Evolutionary conservation across 2,888 invertebrate species (phyloP).

Genomic region (Cryptops parisi): DNA sequence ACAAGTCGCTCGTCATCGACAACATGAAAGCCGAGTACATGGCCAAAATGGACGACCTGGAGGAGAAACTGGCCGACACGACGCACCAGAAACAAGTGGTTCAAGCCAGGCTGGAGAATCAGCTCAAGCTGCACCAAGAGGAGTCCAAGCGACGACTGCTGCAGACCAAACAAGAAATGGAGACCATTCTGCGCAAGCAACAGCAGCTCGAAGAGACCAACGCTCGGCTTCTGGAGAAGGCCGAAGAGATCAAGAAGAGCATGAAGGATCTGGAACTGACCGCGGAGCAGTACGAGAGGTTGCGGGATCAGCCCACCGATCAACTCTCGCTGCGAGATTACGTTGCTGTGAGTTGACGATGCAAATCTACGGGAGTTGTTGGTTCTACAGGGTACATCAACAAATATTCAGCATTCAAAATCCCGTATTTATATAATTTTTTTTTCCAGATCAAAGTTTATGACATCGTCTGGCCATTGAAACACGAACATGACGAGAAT

Average conservation of each 20-base stretch:
- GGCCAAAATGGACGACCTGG: slow-evolving; percentile 30
- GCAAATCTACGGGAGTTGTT: too few relatives aligned
- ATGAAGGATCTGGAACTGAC: slow-evolving; percentile 27
- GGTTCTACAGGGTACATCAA: too few relatives aligned
- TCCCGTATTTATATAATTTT: slow-evolving; percentile 8
- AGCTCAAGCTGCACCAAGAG: slow-evolving; percentile 29
- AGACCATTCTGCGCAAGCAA: slow-evolving; percentile 28
- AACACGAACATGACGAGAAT: slow-evolving; percentile 8
- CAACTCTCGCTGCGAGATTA: slow-evolving; percentile 29
- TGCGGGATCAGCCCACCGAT: slow-evolving; percentile 25
- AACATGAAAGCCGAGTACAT: slow-evolving; percentile 30
- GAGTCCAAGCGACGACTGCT: slow-evolving; percentile 28
- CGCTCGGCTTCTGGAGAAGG: slow-evolving; percentile 28
- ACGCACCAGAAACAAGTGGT: slow-evolving; percentile 31
- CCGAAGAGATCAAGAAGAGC: slow-evolving; percentile 27
- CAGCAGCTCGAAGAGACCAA: slow-evolving; percentile 30
- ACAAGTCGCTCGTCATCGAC: slow-evolving; percentile 30
- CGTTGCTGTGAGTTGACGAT: slow-evolving; percentile 27
- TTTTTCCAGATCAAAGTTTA: slow-evolving; percentile 14
- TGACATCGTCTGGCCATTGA: slow-evolving; percentile 15
- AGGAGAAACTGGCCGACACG: slow-evolving; percentile 31
- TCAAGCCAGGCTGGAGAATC: slow-evolving; percentile 28
- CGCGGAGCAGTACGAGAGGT: slow-evolving; percentile 28
- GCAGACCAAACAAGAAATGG: slow-evolving; percentile 25
- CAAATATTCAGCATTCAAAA: too few relatives aligned